A percentile compares a stretch with the other conserved stretches of the same genome.
These are phyloP conservation scores for Diacarnus erythraeanus DNA, from an alignment of 37 sponge, comb jelly and placozoan species.

Conservation along the genomic window DNA sequence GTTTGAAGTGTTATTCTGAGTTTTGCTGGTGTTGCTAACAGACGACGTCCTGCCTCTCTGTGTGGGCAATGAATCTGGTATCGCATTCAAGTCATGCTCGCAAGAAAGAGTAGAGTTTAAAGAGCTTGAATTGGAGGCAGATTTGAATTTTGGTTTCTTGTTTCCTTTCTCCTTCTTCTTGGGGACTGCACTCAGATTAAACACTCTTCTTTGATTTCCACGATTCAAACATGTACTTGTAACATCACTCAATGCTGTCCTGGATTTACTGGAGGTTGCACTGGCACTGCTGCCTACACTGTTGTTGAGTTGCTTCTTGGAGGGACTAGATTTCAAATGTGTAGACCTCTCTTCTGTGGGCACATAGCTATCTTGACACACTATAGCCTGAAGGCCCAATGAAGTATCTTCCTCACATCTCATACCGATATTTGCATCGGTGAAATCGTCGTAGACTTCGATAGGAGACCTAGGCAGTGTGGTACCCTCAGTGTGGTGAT, in stretches of 20 bases:
- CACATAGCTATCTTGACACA: not conserved
- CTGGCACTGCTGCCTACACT: not conserved
- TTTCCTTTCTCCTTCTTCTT: not conserved
- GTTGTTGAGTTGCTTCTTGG: conserved; percentile 3
- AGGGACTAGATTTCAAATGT: not conserved
- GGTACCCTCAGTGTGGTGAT: not conserved
- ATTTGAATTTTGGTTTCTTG: not conserved
- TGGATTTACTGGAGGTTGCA: not conserved
- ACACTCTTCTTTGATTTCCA: conserved; percentile 9
- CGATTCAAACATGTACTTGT: conserved; percentile 4
- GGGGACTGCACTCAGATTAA: conserved; percentile 23
- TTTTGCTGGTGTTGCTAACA: not conserved
- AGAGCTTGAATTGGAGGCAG: not conserved
- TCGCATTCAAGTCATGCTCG: not conserved
- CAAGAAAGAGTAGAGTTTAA: not conserved
- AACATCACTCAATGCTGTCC: not conserved
- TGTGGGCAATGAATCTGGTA: conserved; percentile 36
- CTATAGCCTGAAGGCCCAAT: not conserved
- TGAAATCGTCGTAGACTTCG: too few relatives aligned
- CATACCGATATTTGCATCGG: not conserved
- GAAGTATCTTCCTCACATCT: not conserved
- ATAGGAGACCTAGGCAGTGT: not conserved
- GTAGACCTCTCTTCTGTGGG: not conserved
- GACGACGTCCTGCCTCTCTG: not conserved
- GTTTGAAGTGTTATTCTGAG: not conserved